Evolutionary conservation across 2,113 vertebrate genomes (phyloP).

Genomic region (Ochotona curzoniae): DNA sequence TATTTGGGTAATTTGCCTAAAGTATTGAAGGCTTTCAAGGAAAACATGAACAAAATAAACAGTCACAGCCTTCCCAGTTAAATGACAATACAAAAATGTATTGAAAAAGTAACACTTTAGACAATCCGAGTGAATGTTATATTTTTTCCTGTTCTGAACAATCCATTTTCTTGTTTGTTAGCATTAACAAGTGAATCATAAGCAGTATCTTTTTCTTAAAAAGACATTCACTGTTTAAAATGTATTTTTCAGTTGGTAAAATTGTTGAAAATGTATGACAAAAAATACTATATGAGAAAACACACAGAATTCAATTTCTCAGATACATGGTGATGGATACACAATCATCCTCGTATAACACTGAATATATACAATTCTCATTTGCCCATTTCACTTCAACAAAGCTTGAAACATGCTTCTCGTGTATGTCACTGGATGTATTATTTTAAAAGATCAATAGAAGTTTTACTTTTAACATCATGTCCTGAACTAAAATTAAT

Average conservation of each 20-base stretch:
- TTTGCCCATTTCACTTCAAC: too few relatives aligned
- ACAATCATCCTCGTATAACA: too few relatives aligned
- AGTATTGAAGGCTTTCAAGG: background rate
- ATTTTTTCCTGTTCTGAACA: background rate
- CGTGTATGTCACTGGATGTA: background rate
- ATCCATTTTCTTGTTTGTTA: background rate
- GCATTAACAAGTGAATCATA: background rate
- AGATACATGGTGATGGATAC: background rate
- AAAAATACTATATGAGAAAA: background rate
- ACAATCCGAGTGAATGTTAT: background rate
- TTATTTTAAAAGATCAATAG: background rate
- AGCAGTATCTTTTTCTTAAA: background rate
- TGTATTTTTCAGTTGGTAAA: background rate
- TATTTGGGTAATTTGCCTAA: slow-evolving; percentile 23
- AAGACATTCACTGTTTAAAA: background rate
- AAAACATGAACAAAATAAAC: background rate
- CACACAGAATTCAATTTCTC: background rate
- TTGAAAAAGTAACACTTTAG: background rate
- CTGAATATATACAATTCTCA: too few relatives aligned
- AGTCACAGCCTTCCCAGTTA: background rate
- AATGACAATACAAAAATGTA: background rate
- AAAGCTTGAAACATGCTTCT: background rate
- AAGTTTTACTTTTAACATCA: slow-evolving; percentile 41
- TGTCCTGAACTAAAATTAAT: background rate
- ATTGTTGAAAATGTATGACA: background rate